Percentiles rank a stretch among this genome's conserved stretches.
These are phyloP conservation scores for Panthera uncia DNA, from an alignment of 2,113 vertebrate genomes.

Conservation along the genomic window DNA sequence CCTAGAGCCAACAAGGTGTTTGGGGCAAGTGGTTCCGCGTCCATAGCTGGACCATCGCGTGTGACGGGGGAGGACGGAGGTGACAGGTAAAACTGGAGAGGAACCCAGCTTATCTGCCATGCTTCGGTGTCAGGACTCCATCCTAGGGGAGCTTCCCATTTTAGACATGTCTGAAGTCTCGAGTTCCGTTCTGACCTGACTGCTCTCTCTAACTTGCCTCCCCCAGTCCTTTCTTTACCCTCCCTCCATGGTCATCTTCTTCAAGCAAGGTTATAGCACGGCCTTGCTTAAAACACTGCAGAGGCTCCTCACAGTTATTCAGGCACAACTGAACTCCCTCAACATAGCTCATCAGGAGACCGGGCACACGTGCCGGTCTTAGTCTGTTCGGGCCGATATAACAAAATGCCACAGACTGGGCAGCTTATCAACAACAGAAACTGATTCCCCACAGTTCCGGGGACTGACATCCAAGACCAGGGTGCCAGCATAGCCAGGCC, in stretches of 20 bases:
- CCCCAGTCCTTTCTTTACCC: background rate
- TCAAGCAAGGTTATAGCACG: background rate
- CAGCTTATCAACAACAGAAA: background rate
- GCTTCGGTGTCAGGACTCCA: background rate
- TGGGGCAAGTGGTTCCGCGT: background rate
- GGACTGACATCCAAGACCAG: background rate
- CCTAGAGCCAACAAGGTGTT: background rate
- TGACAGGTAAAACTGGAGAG: background rate
- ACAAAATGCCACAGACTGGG: background rate
- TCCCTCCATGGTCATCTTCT: background rate
- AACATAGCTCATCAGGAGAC: background rate
- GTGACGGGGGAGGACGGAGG: background rate
- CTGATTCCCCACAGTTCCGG: background rate
- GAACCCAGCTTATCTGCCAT: background rate
- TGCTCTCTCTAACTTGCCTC: background rate
- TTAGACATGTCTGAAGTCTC: background rate
- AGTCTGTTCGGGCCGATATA: background rate
- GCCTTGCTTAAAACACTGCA: background rate
- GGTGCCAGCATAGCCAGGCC: background rate
- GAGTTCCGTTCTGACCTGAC: background rate
- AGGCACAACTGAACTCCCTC: background rate
- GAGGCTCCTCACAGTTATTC: background rate
- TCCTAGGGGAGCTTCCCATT: background rate
- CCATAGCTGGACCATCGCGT: background rate
- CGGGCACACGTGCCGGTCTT: accelerated